Base-by-base conservation (phyloP, 2,113 vertebrate species). In the Philantomba maxwellii region DNA sequence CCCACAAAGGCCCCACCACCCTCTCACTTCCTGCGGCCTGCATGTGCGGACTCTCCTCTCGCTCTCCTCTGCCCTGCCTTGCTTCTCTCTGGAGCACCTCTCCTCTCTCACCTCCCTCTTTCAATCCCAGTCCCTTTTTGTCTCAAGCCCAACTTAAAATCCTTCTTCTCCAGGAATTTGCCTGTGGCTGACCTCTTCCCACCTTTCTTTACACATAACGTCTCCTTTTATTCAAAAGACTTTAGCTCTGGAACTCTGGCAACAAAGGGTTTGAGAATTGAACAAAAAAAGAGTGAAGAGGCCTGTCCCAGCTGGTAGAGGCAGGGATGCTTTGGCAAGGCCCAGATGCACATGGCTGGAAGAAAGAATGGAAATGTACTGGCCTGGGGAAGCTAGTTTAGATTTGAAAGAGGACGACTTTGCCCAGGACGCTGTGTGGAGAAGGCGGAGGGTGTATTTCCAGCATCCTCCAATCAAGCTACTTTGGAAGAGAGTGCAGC, bases 31-130 rank as follows among this genome's bases (percentile, higher is more conserved):
- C 10, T 5, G 23, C 2, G 4, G 33, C 23, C 3, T 8, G 57
- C 3, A 0, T 0, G 3, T 58, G 17, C 5, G 0, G 25, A 23
- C 62, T 47, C 26, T n/a, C 19, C 26, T 17, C 53, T 95, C 2
- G 8, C 39, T 45, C 26, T 45, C 36, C 23, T 86, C 88, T 70
- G 51, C 93, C 45, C 84, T 93, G 91, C 60, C 73, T 93, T 73
- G 87, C 70, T 92, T 91, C 89, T 95, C 66, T 57, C 96, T 84
- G 92, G 87, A 89, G 73, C 0, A 5, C 87, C 80, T 51, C 81
- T 91, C 94, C 85, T 75, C 92, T 82, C 81, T 95, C 93, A 70
- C 25, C 64, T 93, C 64, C 55, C 21, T 30, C 47, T 88, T 62
- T 16, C 39, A 15, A 12, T 60, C 25, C 25, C 4, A 4, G 25